Conservation (phyloP, 2,888 invertebrate species). For the Galerucella nymphaeae region DNA sequence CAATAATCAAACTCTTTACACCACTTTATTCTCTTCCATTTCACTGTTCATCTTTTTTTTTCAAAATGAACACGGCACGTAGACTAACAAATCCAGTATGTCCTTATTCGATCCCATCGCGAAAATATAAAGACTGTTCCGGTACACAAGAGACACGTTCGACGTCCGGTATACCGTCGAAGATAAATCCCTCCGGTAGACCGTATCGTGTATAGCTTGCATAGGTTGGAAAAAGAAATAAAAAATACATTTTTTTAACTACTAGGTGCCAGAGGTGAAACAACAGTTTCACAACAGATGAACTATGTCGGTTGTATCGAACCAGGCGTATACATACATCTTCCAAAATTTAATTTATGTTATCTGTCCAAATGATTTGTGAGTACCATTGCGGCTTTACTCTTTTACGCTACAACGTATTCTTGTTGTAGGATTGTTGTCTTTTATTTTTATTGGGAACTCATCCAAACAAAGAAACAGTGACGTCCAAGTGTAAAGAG, state of each 20-base stretch:
- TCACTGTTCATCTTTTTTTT: too few relatives aligned
- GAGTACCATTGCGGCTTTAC: slow-evolving; percentile 48
- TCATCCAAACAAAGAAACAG: slow-evolving; percentile 17
- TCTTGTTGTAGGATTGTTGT: slow-evolving; percentile 19
- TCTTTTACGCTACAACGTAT: slow-evolving; percentile 46
- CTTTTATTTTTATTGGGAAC: slow-evolving; percentile 14
- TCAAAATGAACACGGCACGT: too few relatives aligned
- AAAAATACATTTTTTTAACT: slow-evolving; percentile 16
- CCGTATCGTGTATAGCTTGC: too few relatives aligned
- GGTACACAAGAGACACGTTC: too few relatives aligned
- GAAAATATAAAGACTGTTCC: too few relatives aligned
- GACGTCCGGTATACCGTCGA: too few relatives aligned
- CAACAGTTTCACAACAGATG: slow-evolving; percentile 32
- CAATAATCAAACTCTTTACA: too few relatives aligned
- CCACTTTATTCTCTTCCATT: too few relatives aligned
- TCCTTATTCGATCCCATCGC: too few relatives aligned
- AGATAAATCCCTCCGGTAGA: too few relatives aligned
- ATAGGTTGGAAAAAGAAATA: not conserved
- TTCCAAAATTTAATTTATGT: slow-evolving; percentile 55
- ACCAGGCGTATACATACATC: slow-evolving; percentile 38
- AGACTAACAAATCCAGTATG: too few relatives aligned
- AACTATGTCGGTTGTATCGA: slow-evolving; percentile 27
- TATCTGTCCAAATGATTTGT: slow-evolving; percentile 55
- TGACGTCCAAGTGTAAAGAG: slow-evolving; percentile 2
- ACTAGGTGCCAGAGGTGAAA: slow-evolving; percentile 25